Percentiles rank a stretch among this genome's conserved stretches.
These are phyloP conservation scores for Tetramorium simillimum DNA, from an alignment of 1,140 invertebrate genomes.

Conservation along the genomic window DNA sequence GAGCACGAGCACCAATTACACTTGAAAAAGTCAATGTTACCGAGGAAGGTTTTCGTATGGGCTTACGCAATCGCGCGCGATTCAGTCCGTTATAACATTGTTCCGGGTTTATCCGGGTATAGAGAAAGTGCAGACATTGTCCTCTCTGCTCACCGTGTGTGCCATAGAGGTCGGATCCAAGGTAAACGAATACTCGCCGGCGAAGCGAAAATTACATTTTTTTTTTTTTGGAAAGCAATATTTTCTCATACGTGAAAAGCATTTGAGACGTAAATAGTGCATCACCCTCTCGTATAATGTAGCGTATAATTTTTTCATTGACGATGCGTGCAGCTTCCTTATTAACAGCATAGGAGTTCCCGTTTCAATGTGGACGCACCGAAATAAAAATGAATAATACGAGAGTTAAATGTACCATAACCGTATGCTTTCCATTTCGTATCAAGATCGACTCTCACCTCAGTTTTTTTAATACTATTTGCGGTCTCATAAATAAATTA, in stretches of 20 bases:
- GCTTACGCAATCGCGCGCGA: slow-evolving; percentile 62
- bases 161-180: slow-evolving; percentile 48
- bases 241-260: not conserved
- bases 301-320: not conserved
- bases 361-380: too few relatives aligned
- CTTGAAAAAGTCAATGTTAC: slow-evolving; percentile 75
- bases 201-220: slow-evolving; percentile 18
- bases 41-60: slow-evolving; percentile 63
- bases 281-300: not conserved
- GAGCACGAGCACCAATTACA: slow-evolving; percentile 70
- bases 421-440: not conserved
- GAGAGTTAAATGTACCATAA: slow-evolving; percentile 5
- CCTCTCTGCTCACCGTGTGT: slow-evolving; percentile 50
- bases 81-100: slow-evolving; percentile 53
- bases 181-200: slow-evolving; percentile 21
- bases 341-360: not conserved
- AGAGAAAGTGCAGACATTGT: slow-evolving; percentile 55
- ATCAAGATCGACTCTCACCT: not conserved
- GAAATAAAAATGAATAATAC: slow-evolving; percentile 5
- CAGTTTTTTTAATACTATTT: not conserved
- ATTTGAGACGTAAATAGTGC: not conserved
- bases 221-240: not conserved
- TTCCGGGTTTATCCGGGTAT: slow-evolving; percentile 58
- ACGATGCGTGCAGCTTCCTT: not conserved
- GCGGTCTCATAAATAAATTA: slow-evolving; percentile 35